Percentiles rank a stretch among this genome's conserved stretches.
phyloP scores from a whole-genome alignment of 2,797 vertebrate species.

The Glossophaga mutica region DNA sequence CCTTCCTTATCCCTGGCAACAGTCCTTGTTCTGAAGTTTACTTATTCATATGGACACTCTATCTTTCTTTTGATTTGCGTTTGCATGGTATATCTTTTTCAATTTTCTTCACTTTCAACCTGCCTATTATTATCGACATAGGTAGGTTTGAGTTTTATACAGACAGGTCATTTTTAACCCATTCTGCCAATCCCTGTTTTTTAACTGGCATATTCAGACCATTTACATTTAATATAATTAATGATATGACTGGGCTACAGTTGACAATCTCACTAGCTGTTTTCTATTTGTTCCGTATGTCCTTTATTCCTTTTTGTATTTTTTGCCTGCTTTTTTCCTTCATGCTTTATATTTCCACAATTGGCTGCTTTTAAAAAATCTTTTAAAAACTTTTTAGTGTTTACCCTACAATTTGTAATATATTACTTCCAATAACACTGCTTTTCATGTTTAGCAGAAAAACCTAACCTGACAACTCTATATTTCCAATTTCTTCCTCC shows the following conservation, averaged over 20 bases:
- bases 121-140: neutral
- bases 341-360: neutral
- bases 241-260: neutral
- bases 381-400: neutral
- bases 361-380: neutral
- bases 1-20: neutral
- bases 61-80: neutral
- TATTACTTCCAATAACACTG: neutral
- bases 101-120: neutral
- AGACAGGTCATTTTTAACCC: neutral
- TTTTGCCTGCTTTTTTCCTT: neutral
- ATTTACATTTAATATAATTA: conserved; percentile 26
- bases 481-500: neutral
- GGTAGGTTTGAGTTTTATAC: neutral
- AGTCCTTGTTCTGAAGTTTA: neutral
- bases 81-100: neutral
- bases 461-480: neutral
- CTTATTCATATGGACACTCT: neutral
- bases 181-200: neutral
- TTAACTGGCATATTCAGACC: neutral
- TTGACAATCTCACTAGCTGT: neutral
- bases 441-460: neutral
- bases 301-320: neutral
- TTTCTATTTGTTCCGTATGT: neutral
- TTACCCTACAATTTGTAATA: neutral